phyloP scores from a whole-genome alignment of 2,113 vertebrate species.

The Prunella fulvescens region DNA sequence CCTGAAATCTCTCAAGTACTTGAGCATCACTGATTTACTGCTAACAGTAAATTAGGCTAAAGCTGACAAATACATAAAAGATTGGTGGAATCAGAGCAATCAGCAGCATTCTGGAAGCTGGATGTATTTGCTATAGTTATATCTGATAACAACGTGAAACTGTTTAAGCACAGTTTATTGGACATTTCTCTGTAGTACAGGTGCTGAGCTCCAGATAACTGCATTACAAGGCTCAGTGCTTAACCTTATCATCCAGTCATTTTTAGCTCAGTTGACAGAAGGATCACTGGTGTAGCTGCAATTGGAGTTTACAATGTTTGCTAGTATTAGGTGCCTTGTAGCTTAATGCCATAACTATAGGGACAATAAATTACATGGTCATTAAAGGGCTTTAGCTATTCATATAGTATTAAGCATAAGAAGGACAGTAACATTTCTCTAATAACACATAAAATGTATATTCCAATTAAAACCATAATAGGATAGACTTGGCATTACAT shows the following conservation, averaged over 20 bases:
- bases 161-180: conserved; percentile 44
- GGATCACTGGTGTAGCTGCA: conserved; percentile 50
- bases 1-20: background rate
- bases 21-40: background rate
- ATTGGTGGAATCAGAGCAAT: background rate
- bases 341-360: conserved; percentile 46
- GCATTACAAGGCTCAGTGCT: background rate
- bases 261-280: conserved; percentile 46
- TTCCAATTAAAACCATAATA: conserved; percentile 60
- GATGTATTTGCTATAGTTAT: conserved; percentile 33
- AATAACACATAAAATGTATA: conserved; percentile 35
- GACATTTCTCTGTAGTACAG: conserved; percentile 48
- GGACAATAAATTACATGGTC: conserved; percentile 20
- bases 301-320: conserved; percentile 60
- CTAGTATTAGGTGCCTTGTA: conserved; percentile 56
- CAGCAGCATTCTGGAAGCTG: conserved; percentile 28
- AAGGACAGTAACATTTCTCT: conserved; percentile 36
- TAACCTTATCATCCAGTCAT: conserved; percentile 45
- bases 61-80: conserved; percentile 15
- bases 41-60: background rate
- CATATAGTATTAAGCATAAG: conserved; percentile 13
- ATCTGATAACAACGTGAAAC: conserved; percentile 26
- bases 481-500: conserved; percentile 14
- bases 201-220: conserved; percentile 21
- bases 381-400: conserved; percentile 35